Conservation (phyloP, 23 tunicate genomes). For the Aplidium turbinatum region DNA sequence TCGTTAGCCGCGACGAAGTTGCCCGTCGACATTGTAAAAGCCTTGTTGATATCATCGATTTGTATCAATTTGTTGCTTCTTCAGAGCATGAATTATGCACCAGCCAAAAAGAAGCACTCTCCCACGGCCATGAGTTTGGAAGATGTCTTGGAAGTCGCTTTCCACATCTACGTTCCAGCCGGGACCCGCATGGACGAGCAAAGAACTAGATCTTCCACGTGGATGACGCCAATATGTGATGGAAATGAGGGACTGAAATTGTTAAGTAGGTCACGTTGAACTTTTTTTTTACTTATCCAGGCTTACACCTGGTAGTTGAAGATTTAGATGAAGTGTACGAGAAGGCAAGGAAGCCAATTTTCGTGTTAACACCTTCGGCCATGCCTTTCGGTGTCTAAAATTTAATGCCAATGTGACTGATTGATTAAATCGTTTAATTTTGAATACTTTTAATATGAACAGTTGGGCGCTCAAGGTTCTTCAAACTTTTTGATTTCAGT, state of each 20-base stretch:
- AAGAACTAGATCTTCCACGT: conserved; percentile 38
- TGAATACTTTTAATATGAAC: too few species aligned
- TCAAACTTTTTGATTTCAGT: too few species aligned
- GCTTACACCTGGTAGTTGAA: too few species aligned
- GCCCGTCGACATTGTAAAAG: too few species aligned
- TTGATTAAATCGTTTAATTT: too few species aligned
- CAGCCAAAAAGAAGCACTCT: conserved; percentile 47
- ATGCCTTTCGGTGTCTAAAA: neutral
- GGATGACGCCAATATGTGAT: conserved; percentile 38
- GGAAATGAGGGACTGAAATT: conserved; percentile 45
- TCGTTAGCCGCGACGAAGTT: too few species aligned
- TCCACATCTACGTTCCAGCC: conserved; percentile 47
- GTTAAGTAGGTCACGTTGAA: neutral
- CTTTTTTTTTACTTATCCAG: neutral
- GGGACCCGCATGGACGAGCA: conserved; percentile 38
- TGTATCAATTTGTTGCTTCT: too few species aligned
- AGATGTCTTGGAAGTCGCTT: conserved; percentile 64
- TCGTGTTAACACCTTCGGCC: too few species aligned
- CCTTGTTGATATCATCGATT: too few species aligned
- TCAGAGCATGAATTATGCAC: conserved; percentile 28
- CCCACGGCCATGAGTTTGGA: conserved; percentile 40
- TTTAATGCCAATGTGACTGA: neutral
- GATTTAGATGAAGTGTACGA: too few species aligned
- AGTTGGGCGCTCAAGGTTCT: too few species aligned
- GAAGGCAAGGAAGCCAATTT: too few species aligned